Percentiles rank a stretch among this genome's conserved stretches.
Conservation (phyloP, 2,888 invertebrate genomes). For the Torymus tubicola region DNA sequence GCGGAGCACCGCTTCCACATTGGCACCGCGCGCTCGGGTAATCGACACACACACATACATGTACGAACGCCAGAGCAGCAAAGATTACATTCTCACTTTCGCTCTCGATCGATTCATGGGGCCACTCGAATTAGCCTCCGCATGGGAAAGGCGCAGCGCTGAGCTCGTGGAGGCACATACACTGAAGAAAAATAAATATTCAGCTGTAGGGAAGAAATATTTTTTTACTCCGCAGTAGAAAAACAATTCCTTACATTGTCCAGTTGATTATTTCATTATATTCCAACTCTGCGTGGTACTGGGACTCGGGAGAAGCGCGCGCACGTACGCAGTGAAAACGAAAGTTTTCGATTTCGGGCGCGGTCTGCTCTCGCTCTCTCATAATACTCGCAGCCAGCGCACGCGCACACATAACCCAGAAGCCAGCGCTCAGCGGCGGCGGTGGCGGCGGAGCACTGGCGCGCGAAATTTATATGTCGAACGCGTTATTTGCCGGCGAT, state of each 20-base stretch:
- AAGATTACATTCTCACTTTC: slow-evolving; percentile 17
- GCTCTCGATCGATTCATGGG: slow-evolving; percentile 26
- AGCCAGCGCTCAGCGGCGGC: no score
- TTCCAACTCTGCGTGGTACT: no score
- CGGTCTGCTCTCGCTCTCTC: slow-evolving; percentile 11
- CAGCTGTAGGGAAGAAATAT: no score
- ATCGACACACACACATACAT: no score
- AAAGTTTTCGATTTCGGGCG: slow-evolving; percentile 47
- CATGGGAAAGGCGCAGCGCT: slow-evolving; percentile 22
- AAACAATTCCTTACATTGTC: no score
- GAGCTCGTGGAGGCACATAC: neutral
- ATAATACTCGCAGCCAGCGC: neutral
- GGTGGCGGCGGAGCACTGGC: slow-evolving; percentile 18
- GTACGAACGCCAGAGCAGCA: neutral
- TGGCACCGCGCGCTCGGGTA: no score
- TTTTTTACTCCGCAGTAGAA: no score
- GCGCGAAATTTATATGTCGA: slow-evolving; percentile 37
- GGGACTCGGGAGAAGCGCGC: neutral
- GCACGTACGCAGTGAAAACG: slow-evolving; percentile 2
- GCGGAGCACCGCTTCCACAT: neutral
- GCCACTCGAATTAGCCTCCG: neutral
- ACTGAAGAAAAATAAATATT: no score
- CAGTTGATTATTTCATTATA: no score
- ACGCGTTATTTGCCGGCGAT: slow-evolving; percentile 17
- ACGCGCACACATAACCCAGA: neutral